Conservation (phyloP, 2,113 vertebrate species). For the Pterocles gutturalis region DNA sequence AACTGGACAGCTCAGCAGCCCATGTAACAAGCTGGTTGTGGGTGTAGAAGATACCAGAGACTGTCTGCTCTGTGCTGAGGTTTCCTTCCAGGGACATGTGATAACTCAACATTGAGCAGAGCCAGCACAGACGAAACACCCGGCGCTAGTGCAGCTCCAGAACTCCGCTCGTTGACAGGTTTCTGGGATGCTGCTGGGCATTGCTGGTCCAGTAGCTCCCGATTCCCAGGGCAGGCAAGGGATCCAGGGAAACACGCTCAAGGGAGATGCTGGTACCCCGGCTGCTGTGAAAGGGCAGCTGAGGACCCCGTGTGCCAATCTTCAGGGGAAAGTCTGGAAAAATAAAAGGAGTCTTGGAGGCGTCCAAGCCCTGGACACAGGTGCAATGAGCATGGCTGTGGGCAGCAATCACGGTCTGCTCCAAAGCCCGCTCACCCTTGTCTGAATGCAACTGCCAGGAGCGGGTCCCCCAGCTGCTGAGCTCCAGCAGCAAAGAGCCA, state of each 20-base stretch:
- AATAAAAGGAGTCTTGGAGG: neutral
- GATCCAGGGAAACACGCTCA: neutral
- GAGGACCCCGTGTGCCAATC: no score
- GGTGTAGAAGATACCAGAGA: neutral
- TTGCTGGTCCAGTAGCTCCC: neutral
- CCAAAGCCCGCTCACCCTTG: neutral
- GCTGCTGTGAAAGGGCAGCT: neutral
- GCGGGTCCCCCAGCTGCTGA: neutral
- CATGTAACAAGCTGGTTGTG: neutral
- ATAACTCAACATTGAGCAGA: neutral
- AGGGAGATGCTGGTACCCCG: neutral
- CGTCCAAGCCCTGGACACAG: neutral
- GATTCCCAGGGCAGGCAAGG: rapidly evolving
- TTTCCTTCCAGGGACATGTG: neutral
- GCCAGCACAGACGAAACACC: neutral
- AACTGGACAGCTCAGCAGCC: neutral
- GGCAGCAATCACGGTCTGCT: neutral
- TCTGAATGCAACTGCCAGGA: neutral
- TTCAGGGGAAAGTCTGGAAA: neutral
- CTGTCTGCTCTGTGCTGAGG: neutral
- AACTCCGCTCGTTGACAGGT: neutral
- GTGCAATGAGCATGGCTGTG: neutral
- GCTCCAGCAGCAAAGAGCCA: neutral
- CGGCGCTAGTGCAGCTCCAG: rapidly evolving
- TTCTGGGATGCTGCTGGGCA: neutral